A percentile compares a stretch with the other conserved stretches of the same genome.
Conservation (phyloP, 2,888 invertebrate genomes). For the Microplitis deprimator region DNA sequence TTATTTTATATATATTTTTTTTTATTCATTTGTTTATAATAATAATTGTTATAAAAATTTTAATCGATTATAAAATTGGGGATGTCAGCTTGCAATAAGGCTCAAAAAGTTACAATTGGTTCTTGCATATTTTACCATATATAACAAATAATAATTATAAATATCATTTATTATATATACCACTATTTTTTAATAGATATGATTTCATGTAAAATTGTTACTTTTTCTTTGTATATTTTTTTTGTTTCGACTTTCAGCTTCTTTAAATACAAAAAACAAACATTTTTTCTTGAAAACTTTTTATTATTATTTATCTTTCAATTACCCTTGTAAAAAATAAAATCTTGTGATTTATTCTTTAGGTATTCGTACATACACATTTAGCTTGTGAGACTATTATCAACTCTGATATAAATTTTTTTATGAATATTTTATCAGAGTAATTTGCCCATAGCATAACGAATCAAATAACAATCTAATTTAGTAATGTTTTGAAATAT, state of each 20-base stretch:
- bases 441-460: too few relatives aligned
- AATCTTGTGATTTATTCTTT: too few relatives aligned
- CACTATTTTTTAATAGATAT: conserved; percentile 34
- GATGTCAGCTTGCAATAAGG: conserved; percentile 39
- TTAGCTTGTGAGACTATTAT: too few relatives aligned
- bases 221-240: conserved; percentile 14
- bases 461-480: too few relatives aligned
- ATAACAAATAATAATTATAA: conserved; percentile 30
- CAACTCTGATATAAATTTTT: too few relatives aligned
- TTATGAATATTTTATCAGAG: too few relatives aligned
- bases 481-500: too few relatives aligned
- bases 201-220: conserved; percentile 33
- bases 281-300: not conserved
- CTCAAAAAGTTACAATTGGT: conserved; percentile 43
- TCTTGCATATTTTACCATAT: conserved; percentile 41
- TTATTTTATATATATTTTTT: conserved; percentile 34
- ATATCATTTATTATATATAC: conserved; percentile 13
- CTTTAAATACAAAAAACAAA: conserved; percentile 8
- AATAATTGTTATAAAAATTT: conserved; percentile 37
- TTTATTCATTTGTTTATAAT: conserved; percentile 20
- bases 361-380: too few relatives aligned
- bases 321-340: too few relatives aligned
- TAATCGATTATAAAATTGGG: conserved; percentile 29
- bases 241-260: conserved; percentile 37
- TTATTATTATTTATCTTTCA: conserved; percentile 3